phyloP scores from a whole-genome alignment of 2,888 invertebrate species.

The Cantharis rustica region DNA sequence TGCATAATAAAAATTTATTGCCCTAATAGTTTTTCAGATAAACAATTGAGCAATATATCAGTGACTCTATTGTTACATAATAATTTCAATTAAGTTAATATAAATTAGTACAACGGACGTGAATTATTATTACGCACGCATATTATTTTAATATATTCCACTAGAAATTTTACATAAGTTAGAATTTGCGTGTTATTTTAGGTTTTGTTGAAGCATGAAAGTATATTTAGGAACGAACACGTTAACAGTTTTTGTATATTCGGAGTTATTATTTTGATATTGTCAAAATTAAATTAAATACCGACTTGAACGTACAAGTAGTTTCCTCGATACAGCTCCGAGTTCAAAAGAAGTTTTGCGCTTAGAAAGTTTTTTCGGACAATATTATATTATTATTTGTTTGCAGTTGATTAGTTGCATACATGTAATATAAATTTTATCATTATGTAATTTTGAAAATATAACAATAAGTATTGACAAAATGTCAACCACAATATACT shows the following conservation, averaged over 20 bases:
- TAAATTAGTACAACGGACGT: background rate
- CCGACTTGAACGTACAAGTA: background rate
- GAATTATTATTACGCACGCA: background rate
- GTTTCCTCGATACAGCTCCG: background rate
- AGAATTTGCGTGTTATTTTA: background rate
- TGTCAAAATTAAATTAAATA: background rate
- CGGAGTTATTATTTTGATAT: background rate
- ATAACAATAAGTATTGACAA: background rate
- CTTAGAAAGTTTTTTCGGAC: background rate
- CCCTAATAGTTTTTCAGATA: background rate
- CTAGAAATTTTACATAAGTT: background rate
- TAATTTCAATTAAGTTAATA: background rate
- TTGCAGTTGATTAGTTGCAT: background rate
- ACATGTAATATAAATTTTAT: background rate
- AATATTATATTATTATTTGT: background rate
- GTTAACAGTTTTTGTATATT: background rate
- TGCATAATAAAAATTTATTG: background rate
- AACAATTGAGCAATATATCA: background rate
- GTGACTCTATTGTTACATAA: background rate
- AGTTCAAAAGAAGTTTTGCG: background rate
- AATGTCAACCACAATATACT: background rate
- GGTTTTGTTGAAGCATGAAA: background rate
- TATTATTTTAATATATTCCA: background rate
- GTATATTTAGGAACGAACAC: background rate
- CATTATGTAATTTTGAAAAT: background rate